Conservation (phyloP, 2,797 vertebrate species). For the Podargus strigoides region DNA sequence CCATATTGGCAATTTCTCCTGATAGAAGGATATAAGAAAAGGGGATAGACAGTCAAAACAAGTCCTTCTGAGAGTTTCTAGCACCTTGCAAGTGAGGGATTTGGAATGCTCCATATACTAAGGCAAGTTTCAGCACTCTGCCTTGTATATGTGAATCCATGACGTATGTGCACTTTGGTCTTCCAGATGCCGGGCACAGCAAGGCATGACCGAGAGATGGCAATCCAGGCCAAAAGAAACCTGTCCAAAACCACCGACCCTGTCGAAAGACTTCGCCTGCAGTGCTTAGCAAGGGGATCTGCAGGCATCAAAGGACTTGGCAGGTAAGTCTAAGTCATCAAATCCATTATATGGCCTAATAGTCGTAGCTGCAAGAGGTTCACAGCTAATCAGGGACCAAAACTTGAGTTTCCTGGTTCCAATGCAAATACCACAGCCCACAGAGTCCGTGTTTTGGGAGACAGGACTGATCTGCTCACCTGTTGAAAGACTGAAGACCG, state of each 20-base stretch:
- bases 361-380: background rate
- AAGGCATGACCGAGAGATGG: slow-evolving; percentile 88
- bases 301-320: slow-evolving; percentile 93
- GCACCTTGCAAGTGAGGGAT: background rate
- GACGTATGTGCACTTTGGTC: background rate
- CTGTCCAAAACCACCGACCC: slow-evolving; percentile 78
- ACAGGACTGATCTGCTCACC: background rate
- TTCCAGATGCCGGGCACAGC: slow-evolving; percentile 87
- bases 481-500: background rate
- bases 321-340: slow-evolving; percentile 72
- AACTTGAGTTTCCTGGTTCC: background rate
- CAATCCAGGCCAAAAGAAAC: slow-evolving; percentile 75
- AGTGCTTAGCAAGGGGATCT: slow-evolving; percentile 86
- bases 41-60: background rate
- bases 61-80: background rate
- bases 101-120: background rate
- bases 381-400: background rate
- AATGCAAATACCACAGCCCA: background rate
- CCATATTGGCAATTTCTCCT: background rate
- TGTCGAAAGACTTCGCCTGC: slow-evolving; percentile 83
- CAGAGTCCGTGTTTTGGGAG: background rate
- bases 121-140: background rate
- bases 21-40: background rate
- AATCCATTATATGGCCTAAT: background rate
- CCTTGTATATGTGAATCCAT: background rate